Base-by-base conservation (phyloP, 2,113 vertebrate genomes). In the Rhinoderma darwinii region DNA sequence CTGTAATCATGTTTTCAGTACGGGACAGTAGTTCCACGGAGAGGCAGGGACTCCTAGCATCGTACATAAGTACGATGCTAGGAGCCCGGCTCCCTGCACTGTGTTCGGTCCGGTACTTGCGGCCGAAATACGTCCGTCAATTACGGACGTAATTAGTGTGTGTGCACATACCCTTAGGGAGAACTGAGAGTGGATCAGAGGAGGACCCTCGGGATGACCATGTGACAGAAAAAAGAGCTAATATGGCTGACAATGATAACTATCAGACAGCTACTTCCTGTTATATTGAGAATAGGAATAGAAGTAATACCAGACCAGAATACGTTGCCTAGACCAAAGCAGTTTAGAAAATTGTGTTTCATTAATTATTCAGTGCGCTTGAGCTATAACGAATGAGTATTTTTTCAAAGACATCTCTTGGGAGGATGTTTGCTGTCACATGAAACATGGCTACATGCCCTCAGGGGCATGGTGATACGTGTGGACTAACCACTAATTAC, bases 361-460 rank as follows among this genome's bases (percentile, higher is more conserved):
- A 82, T 92, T 87, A 89, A 88, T 89, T 88, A 89, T 91, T 86
- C 20, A 90, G 72, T 87, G 86, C 82, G 79, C 12, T 83, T 86
- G 88, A 89, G 87, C 82, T 88, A 72, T 76, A 89, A 90, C 10
- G 88, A 91, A 79, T 20, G 86, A 73, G 56, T 15, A 32, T 90
- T 93, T 89, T 56, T 87, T 90, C 86, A 90, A 84, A 88, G 84
- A 22, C 43, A 27, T 85, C 30, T 2, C 0, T 66, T 32, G 88
- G 87, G 47, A 88, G 39, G 61, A 35, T 88, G 88, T 73, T 51
- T 50, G 66, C 54, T 76, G 80, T 43, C 81, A 32, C 54, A 89
- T 83, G 84, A 80, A 83, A 88, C 63, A 73, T 84, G 66, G 43
- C 50, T 84, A 43, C 32, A 54, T 73, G 44, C 43, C 43, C 50